These are phyloP conservation scores for Tyria jacobaeae DNA, from an alignment of 2,888 invertebrate species.

Conservation along the genomic window DNA sequence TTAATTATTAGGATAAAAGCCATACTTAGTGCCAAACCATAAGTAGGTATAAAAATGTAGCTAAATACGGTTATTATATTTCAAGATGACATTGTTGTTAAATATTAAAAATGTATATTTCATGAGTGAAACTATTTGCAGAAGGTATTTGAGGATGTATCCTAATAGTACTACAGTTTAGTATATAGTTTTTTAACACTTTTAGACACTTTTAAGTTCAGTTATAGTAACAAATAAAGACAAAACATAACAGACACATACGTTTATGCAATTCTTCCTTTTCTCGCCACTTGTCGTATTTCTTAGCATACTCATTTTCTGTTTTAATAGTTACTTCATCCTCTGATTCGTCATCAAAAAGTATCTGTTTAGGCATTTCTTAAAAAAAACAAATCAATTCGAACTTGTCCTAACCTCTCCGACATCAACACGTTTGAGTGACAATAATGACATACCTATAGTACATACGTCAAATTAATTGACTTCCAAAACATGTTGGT, in stretches of 20 bases:
- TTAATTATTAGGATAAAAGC: too few species aligned
- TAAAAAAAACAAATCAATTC: slow-evolving; percentile 9
- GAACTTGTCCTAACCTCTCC: slow-evolving; percentile 9
- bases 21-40: too few species aligned
- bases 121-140: too few species aligned
- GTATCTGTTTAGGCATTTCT: slow-evolving; percentile 67
- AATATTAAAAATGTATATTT: too few species aligned
- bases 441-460: too few species aligned
- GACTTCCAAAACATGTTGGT: neutral
- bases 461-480: neutral
- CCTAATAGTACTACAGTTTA: too few species aligned
- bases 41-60: too few species aligned
- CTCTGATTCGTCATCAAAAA: slow-evolving; percentile 87
- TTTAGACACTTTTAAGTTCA: neutral
- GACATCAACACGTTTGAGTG: neutral
- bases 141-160: too few species aligned
- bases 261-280: slow-evolving; percentile 95
- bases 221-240: neutral
- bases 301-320: slow-evolving; percentile 93
- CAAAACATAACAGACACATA: neutral
- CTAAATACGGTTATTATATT: too few species aligned
- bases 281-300: slow-evolving; percentile 93
- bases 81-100: too few species aligned
- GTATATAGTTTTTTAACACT: too few species aligned
- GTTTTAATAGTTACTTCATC: slow-evolving; percentile 88